Evolutionary conservation across 2,113 vertebrate species (phyloP).

Genomic region (Mormyrus lacerda): DNA sequence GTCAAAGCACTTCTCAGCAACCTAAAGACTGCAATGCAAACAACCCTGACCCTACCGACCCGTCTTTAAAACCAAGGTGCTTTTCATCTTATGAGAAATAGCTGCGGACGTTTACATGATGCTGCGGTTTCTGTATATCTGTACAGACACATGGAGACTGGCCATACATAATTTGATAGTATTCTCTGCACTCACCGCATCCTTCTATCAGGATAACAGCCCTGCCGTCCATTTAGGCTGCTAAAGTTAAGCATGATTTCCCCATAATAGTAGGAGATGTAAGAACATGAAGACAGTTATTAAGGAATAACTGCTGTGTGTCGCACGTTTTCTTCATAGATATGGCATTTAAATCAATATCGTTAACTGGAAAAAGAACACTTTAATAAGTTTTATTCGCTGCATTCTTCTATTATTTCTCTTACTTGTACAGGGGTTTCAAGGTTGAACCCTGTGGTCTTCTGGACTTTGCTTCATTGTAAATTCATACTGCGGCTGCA

Average conservation of each 20-base stretch:
- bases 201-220: background rate
- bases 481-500: background rate
- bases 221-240: conserved; percentile 24
- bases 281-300: conserved; percentile 55
- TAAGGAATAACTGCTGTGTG: background rate
- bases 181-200: background rate
- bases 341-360: background rate
- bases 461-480: background rate
- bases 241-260: conserved; percentile 66
- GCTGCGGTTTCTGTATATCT: background rate
- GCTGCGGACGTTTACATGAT: background rate
- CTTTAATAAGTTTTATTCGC: background rate
- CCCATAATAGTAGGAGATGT: conserved; percentile 52
- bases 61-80: background rate
- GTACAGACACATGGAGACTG: background rate
- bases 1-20: background rate
- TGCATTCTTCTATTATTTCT: background rate
- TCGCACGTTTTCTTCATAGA: background rate
- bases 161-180: background rate
- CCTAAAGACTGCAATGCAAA: background rate
- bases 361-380: background rate
- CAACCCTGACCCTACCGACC: background rate
- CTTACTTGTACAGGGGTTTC: background rate
- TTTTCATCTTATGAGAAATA: background rate
- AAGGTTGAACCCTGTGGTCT: background rate